Evolutionary conservation across 2,113 vertebrate species (phyloP).

Genomic region (Gadus chalcogrammus): DNA sequence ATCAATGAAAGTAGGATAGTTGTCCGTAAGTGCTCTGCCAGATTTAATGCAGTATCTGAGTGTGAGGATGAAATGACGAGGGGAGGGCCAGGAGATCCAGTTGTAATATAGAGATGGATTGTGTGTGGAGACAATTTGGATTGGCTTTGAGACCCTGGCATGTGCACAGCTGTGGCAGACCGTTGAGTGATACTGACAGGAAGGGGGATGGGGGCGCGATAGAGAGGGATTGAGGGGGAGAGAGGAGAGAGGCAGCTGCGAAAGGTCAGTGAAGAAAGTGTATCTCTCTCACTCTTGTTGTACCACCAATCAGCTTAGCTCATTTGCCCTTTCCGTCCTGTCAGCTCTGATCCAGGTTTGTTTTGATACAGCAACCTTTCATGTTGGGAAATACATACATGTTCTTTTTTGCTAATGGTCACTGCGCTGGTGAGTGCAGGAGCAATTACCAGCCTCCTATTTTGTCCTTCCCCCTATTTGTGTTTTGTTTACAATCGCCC

Average conservation of each 20-base stretch:
- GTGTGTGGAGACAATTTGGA: conserved; percentile 58
- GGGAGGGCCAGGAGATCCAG: conserved; percentile 31
- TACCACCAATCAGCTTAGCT: conserved; percentile 66
- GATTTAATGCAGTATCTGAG: conserved; percentile 55
- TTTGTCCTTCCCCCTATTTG: too few relatives aligned
- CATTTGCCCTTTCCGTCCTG: conserved; percentile 68
- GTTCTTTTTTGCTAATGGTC: conserved; percentile 17
- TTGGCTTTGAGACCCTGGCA: conserved; percentile 43
- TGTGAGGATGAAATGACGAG: conserved; percentile 58
- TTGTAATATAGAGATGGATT: conserved; percentile 62
- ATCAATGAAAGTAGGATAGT: too few relatives aligned
- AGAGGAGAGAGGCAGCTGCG: conserved; percentile 36
- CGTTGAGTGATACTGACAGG: conserved; percentile 68
- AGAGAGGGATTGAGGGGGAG: conserved; percentile 33
- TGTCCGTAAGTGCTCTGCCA: conserved; percentile 21
- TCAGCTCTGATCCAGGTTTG: conserved; percentile 50
- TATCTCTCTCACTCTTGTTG: conserved; percentile 64
- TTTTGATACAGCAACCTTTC: conserved; percentile 51
- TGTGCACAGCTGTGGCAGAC: conserved; percentile 52
- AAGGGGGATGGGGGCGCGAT: conserved; percentile 10
- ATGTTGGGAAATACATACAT: conserved; percentile 39
- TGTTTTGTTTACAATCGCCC: conserved; percentile 1
- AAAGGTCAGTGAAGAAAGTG: conserved; percentile 76
- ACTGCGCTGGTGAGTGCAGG: conserved; percentile 22
- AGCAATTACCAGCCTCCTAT: conserved; percentile 44